Conservation (phyloP, 2,113 vertebrate genomes). For the Scalopus aquaticus region DNA sequence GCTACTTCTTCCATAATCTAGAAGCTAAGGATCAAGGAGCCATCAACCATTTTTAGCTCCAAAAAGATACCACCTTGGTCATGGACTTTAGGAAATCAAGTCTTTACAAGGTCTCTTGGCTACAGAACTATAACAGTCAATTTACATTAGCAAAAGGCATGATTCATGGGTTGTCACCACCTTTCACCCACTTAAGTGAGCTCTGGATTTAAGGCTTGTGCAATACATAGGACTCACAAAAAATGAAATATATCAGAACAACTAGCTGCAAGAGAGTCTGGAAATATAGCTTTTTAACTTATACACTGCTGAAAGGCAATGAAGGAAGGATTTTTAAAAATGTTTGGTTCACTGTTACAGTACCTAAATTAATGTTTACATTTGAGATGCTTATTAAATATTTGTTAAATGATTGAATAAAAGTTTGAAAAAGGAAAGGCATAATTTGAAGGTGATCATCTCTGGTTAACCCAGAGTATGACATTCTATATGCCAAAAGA, state of each 20-base stretch:
- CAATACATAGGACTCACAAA: not conserved
- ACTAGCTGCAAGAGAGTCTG: slow-evolving; percentile 39
- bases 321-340: not conserved
- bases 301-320: not conserved
- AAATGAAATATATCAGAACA: not conserved
- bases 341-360: not conserved
- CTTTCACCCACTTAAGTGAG: not conserved
- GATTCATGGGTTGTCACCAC: not conserved
- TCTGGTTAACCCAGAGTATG: not conserved
- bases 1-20: not conserved
- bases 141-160: slow-evolving; percentile 16
- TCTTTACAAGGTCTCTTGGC: not conserved
- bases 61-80: not conserved
- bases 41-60: not conserved
- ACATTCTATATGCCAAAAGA: not conserved
- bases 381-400: not conserved
- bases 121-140: not conserved
- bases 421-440: not conserved
- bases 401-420: slow-evolving; percentile 34
- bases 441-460: not conserved
- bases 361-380: not conserved
- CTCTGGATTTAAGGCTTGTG: slow-evolving; percentile 12
- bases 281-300: not conserved
- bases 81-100: not conserved
- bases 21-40: not conserved